A percentile compares a stretch with the other conserved stretches of the same genome.
These are phyloP conservation scores for Plutomurus gul DNA, from an alignment of 1,140 invertebrate species.

Conservation along the genomic window DNA sequence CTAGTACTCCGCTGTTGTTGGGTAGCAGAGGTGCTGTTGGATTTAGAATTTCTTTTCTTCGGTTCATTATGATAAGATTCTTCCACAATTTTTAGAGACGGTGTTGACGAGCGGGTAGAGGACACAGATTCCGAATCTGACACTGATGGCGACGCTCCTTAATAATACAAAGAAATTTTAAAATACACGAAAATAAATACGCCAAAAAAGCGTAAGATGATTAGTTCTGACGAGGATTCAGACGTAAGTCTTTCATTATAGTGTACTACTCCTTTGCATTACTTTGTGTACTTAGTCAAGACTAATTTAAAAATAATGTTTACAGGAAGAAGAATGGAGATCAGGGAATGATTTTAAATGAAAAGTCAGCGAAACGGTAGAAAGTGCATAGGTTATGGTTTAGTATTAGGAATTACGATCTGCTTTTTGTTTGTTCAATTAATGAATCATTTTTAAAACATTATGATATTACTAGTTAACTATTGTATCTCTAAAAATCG, in stretches of 20 bases:
- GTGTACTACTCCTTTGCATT: neutral
- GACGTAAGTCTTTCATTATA: neutral
- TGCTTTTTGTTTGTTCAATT: too few relatives aligned
- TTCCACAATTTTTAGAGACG: neutral
- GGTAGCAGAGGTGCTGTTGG: neutral
- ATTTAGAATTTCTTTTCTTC: neutral
- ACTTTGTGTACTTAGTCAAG: too few relatives aligned
- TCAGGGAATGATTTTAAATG: too few relatives aligned
- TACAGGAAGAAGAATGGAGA: neutral
- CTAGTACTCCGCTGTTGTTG: neutral
- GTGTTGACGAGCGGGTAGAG: neutral
- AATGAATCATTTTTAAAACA: too few relatives aligned
- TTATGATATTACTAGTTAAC: too few relatives aligned
- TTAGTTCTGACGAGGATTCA: too few relatives aligned
- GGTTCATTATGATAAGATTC: neutral
- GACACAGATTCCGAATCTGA: neutral
- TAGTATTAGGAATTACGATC: too few relatives aligned
- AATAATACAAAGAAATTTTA: neutral
- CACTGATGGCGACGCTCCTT: neutral
- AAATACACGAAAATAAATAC: neutral
- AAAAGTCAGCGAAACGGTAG: too few relatives aligned
- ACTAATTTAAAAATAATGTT: neutral
- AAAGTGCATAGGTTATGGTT: too few relatives aligned
- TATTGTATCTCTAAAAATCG: too few relatives aligned
- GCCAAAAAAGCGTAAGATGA: too few relatives aligned